Conservation (phyloP, 2,797 vertebrate genomes). For the Periophthalmus magnuspinnatus region DNA sequence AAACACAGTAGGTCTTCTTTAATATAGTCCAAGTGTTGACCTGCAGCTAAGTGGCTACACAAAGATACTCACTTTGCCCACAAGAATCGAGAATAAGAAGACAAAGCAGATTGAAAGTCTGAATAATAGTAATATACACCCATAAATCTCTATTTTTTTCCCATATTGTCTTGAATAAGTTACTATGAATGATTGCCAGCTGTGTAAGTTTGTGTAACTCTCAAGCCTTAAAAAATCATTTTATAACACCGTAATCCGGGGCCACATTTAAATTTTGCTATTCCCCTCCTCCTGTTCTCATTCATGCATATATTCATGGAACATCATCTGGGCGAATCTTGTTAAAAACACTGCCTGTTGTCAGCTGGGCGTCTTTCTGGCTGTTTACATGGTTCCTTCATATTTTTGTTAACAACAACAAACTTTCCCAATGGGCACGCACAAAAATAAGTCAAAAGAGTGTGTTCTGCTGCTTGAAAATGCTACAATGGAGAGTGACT, state of each 20-base stretch:
- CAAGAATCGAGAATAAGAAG: background rate
- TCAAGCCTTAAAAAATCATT: background rate
- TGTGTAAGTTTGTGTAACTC: background rate
- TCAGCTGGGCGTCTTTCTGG: conserved; percentile 30
- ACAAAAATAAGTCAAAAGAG: conserved; percentile 8
- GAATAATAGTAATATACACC: no score
- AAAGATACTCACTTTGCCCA: background rate
- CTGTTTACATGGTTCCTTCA: conserved; percentile 43
- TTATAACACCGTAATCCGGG: conserved; percentile 18
- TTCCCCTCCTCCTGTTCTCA: conserved; percentile 24
- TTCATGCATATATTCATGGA: conserved; percentile 69
- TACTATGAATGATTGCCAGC: background rate
- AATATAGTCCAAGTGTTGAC: no score
- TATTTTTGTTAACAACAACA: conserved; percentile 15
- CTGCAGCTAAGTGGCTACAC: background rate
- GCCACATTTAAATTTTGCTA: conserved; percentile 16
- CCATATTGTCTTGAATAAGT: background rate
- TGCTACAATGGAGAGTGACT: conserved; percentile 34
- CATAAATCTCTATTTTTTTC: no score
- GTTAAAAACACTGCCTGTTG: conserved; percentile 48
- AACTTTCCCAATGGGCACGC: conserved; percentile 17
- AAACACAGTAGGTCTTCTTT: no score
- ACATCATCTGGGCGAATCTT: conserved; percentile 57
- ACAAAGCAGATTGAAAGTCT: background rate
- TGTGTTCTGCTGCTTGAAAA: conserved; percentile 14